Conservation (phyloP, 2,888 invertebrate species). For the Dasypogon diadema region DNA sequence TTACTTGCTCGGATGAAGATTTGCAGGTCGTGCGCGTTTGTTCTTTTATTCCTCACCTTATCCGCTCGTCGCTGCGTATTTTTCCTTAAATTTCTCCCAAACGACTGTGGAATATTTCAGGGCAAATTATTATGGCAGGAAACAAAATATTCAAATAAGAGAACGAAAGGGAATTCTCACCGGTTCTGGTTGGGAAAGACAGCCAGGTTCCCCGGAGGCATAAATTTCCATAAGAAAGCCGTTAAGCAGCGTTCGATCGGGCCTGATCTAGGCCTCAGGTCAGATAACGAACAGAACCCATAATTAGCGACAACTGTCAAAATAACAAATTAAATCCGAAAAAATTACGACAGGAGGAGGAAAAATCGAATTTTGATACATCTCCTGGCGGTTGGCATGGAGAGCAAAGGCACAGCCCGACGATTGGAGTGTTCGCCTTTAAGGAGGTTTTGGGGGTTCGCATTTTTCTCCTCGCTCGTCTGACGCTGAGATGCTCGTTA, state of each 20-base stretch:
- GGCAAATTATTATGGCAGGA: constrained; percentile 43
- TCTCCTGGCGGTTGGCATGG: background rate
- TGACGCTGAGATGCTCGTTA: background rate
- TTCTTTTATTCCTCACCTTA: background rate
- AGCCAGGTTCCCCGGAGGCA: constrained; percentile 27
- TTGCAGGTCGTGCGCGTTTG: constrained; percentile 1
- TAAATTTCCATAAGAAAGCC: constrained; percentile 47
- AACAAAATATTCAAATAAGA: constrained; percentile 49
- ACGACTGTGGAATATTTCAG: background rate
- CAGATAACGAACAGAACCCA: constrained; percentile 46
- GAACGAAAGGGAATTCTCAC: constrained; percentile 2
- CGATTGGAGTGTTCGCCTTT: background rate
- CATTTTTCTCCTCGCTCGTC: background rate
- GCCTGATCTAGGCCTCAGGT: constrained; percentile 22
- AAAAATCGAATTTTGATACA: constrained; percentile 19
- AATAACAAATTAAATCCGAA: constrained; percentile 46
- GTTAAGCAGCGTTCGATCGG: constrained; percentile 43
- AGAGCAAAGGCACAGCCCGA: background rate
- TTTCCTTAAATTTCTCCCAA: background rate
- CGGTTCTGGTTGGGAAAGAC: background rate
- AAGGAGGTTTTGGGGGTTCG: background rate
- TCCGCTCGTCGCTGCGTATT: background rate
- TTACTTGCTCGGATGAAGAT: constrained; percentile 27
- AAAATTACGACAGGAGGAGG: constrained; percentile 4
- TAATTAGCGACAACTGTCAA: constrained; percentile 50